These are phyloP conservation scores for Galeopterus variegatus DNA, from an alignment of 2,113 vertebrate genomes.

Conservation along the genomic window DNA sequence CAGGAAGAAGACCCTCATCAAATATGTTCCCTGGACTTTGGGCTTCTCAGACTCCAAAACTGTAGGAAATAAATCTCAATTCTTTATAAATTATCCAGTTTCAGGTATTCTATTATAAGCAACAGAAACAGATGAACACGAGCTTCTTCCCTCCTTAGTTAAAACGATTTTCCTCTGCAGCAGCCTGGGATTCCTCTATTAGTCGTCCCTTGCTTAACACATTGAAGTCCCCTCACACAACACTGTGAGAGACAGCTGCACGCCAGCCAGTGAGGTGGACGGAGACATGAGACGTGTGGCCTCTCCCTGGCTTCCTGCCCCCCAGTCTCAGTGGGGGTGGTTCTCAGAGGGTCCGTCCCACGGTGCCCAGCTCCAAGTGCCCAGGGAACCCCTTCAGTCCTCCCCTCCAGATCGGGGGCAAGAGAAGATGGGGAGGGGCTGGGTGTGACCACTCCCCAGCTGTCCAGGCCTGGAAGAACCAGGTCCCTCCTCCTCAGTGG, in stretches of 20 bases:
- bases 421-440: neutral
- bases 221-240: neutral
- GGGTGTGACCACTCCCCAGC: too few species aligned
- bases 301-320: rapidly evolving
- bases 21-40: too few species aligned
- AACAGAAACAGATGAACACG: too few species aligned
- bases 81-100: too few species aligned
- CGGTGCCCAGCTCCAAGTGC: neutral
- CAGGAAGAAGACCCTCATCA: too few species aligned
- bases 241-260: rapidly evolving
- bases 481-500: neutral
- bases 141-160: neutral
- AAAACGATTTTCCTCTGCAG: neutral
- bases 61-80: too few species aligned
- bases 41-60: too few species aligned
- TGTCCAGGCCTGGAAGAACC: neutral
- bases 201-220: neutral
- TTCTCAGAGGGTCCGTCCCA: neutral
- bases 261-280: rapidly evolving
- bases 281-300: rapidly evolving
- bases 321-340: rapidly evolving
- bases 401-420: neutral
- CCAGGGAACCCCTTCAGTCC: rapidly evolving
- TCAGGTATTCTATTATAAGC: too few species aligned
- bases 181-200: neutral